Evolutionary conservation across 2,797 vertebrate genomes (phyloP), one percentile per base, ranked within the genome.

Genomic region (Lepus townsendii): DNA sequence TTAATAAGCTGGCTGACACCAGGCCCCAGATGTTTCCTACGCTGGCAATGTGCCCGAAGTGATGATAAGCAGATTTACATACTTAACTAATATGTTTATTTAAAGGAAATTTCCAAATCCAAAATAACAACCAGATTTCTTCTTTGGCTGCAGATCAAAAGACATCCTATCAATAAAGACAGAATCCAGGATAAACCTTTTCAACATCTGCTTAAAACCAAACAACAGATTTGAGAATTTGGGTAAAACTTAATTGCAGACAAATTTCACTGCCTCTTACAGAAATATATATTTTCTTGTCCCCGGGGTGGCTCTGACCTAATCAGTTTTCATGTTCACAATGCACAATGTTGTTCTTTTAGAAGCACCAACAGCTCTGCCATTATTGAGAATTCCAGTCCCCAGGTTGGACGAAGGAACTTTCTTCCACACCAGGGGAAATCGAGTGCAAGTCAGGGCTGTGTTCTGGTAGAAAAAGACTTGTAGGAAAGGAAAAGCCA

Each of bases 51-150:
- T 95, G 98, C 96, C 98, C 88, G 63, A 98, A 98, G 98, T 97
- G 97, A 98, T 97, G 97, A 98, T 98, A 98, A 98, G 98, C 98
- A 98, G 98, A 98, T 98, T 98, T 98, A 98, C 98, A 98, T 98
- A 98, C 97, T 98, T 98, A 98, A 98, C 98, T 98, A 98, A 98
- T 98, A 98, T 98, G 98, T 98, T 98, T 98, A 98, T 97, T 98
- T 98, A 98, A 98, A 98, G 97, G 97, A 98, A 98, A 98, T 98
- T 98, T 98, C 97, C 97, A 98, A 98, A 98, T 98, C 97, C 98
- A 98, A 97, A 98, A 97, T 97, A 98, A 96, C 97, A 98, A 98
- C 98, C 98, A 98, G 98, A 98, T 98, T 98, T 98, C 96, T 98
- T 96, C 93, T 97, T 98, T 98, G 98, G 98, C 98, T 95, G 96